These are phyloP conservation scores for Cecidostiba fungosa DNA, from an alignment of 2,888 invertebrate genomes.

Conservation along the genomic window DNA sequence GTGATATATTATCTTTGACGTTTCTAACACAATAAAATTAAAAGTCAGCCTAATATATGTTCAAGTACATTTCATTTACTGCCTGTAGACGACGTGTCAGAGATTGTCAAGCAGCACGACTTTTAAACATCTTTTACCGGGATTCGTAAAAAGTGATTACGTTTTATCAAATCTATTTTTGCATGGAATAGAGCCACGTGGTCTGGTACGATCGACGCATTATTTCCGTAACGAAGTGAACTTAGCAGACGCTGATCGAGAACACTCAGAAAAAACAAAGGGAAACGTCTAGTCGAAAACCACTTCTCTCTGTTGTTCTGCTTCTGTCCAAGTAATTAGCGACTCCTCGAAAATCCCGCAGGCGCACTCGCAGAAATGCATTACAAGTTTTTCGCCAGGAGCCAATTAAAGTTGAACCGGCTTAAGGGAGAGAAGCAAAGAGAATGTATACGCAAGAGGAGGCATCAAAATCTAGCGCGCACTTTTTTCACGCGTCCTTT, in stretches of 20 bases:
- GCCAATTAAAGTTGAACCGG: slow-evolving; percentile 49
- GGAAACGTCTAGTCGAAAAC: neutral
- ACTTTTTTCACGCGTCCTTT: neutral
- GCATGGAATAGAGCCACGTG: too few relatives aligned
- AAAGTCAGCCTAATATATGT: too few relatives aligned
- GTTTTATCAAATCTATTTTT: too few relatives aligned
- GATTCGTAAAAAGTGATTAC: too few relatives aligned
- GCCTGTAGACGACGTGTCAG: too few relatives aligned
- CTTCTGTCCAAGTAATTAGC: slow-evolving; percentile 44
- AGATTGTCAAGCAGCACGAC: too few relatives aligned
- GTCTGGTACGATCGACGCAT: too few relatives aligned
- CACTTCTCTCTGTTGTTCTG: neutral
- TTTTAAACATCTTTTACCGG: too few relatives aligned
- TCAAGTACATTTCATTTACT: too few relatives aligned
- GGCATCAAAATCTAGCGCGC: neutral
- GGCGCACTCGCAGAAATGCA: slow-evolving; percentile 7
- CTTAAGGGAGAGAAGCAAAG: neutral
- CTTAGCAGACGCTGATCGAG: neutral
- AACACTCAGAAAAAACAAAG: neutral
- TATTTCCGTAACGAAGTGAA: neutral
- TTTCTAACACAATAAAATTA: too few relatives aligned
- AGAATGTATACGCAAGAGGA: neutral
- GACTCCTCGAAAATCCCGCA: slow-evolving; percentile 15
- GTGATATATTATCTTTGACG: too few relatives aligned
- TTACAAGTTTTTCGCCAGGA: slow-evolving; percentile 18